Percentiles rank a stretch among this genome's conserved stretches.
These are phyloP conservation scores for Imbricaverruca yamaguchii DNA, from an alignment of 2,888 invertebrate genomes.

Conservation along the genomic window DNA sequence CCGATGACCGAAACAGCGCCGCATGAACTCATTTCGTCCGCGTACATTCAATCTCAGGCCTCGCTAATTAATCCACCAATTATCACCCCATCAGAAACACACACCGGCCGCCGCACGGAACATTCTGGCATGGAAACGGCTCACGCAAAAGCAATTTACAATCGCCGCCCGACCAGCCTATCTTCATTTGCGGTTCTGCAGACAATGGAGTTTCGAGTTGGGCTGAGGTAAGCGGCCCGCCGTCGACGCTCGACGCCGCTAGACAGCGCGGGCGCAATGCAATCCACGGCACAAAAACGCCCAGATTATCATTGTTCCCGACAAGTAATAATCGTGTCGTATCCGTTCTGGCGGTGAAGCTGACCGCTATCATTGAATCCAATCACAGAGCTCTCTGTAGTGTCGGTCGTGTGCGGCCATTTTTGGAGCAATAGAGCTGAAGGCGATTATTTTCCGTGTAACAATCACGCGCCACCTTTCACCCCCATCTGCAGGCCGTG, in stretches of 20 bases:
- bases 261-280: background rate
- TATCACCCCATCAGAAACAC: background rate
- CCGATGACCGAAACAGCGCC: no score
- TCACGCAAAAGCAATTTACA: background rate
- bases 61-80: background rate
- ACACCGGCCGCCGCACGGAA: background rate
- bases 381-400: background rate
- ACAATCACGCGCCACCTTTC: constrained; percentile 18
- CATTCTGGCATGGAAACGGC: background rate
- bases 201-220: background rate
- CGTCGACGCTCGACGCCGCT: background rate
- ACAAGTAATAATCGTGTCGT: constrained; percentile 20
- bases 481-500: background rate
- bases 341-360: background rate
- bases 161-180: background rate
- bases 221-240: background rate
- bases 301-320: constrained; percentile 11
- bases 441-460: constrained; percentile 9
- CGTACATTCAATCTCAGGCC: no score
- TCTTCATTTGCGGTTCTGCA: background rate
- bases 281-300: background rate
- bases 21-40: no score
- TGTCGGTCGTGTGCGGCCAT: background rate
- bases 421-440: background rate
- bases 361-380: constrained; percentile 2